Conservation (phyloP, 2,888 invertebrate species). For the Tinea semifulvella region DNA sequence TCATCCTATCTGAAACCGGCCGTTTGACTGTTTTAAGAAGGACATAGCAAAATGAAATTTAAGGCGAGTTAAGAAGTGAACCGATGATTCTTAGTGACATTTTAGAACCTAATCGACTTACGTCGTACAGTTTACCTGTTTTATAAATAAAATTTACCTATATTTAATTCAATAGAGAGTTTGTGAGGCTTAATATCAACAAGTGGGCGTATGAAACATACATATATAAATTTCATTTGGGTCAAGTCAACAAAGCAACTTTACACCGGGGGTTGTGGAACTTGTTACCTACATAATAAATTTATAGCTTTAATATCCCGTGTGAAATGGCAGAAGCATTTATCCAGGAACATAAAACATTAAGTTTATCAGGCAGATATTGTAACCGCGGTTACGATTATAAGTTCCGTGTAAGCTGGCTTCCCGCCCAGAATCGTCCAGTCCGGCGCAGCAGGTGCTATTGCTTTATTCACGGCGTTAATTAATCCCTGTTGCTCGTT, state of each 20-base stretch:
- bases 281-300: neutral
- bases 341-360: neutral
- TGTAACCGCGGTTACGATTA: neutral
- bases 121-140: too few species aligned
- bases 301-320: neutral
- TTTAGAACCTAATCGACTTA: too few species aligned
- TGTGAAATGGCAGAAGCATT: neutral
- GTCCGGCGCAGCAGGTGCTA: constrained; percentile 34
- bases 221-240: neutral
- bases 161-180: too few species aligned
- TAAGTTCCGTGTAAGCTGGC: constrained; percentile 6
- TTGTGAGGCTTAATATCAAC: too few species aligned
- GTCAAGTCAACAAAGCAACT: neutral
- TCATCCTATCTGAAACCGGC: too few species aligned
- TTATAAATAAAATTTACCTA: too few species aligned
- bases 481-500: constrained; percentile 41
- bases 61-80: too few species aligned
- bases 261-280: neutral
- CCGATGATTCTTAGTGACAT: too few species aligned
- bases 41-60: too few species aligned
- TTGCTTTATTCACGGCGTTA: constrained; percentile 37
- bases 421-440: constrained; percentile 13
- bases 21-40: too few species aligned
- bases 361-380: neutral
- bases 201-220: too few species aligned